These are phyloP conservation scores for Drosophila fungiperda DNA, from an alignment of 2,888 invertebrate genomes.

Conservation along the genomic window DNA sequence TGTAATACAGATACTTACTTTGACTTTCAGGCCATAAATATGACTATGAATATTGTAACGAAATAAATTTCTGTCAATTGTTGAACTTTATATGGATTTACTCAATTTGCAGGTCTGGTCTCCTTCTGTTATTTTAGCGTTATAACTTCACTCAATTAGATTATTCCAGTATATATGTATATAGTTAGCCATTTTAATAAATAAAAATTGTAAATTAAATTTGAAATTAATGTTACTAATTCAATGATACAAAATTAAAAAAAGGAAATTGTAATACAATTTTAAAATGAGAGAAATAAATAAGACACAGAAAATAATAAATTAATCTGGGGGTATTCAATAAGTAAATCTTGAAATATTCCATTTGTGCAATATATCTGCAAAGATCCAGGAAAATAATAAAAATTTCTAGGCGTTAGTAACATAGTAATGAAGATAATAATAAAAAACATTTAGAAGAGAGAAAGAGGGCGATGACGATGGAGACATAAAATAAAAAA, in stretches of 20 bases:
- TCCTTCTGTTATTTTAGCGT: no score
- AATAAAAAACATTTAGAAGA: background rate
- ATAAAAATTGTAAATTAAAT: no score
- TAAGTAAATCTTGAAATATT: no score
- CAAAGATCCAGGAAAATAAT: background rate
- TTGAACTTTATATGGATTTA: background rate
- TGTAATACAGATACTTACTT: no score
- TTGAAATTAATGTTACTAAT: no score
- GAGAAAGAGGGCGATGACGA: background rate
- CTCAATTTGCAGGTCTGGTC: background rate
- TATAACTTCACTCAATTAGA: background rate
- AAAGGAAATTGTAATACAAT: no score
- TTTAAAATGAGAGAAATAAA: no score
- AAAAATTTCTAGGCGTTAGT: background rate
- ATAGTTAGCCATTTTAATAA: background rate
- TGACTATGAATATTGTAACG: background rate
- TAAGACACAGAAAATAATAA: no score
- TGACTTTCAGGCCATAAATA: no score
- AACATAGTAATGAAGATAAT: background rate
- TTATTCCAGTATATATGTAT: background rate
- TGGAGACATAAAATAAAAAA: background rate
- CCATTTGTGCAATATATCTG: no score
- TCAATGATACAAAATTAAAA: no score
- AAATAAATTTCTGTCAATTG: background rate
- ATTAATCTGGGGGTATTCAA: no score